Conservation (phyloP, 2,888 invertebrate genomes). For the Eurois occulta region DNA sequence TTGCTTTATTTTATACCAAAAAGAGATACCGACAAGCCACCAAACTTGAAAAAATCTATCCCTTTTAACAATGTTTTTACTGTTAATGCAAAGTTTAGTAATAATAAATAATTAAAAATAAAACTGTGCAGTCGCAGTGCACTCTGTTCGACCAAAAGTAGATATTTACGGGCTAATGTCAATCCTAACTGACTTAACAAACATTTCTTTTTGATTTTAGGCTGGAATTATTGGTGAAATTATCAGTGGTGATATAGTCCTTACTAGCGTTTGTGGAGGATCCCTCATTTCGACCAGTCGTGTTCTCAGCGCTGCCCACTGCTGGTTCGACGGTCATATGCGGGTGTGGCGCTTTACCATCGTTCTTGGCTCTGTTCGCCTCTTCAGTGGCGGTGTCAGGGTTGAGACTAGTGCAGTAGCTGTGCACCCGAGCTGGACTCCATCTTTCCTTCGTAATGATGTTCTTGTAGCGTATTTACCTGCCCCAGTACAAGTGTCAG, state of each 20-base stretch:
- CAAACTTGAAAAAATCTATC: not conserved
- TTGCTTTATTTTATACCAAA: not conserved
- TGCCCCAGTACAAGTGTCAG: slow-evolving; percentile 63
- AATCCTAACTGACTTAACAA: not conserved
- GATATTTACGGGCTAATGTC: not conserved
- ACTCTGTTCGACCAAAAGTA: not conserved
- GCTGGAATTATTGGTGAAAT: slow-evolving; percentile 40
- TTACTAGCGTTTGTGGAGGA: slow-evolving; percentile 74
- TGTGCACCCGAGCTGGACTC: slow-evolving; percentile 74
- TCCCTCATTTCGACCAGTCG: slow-evolving; percentile 64
- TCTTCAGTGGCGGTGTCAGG: slow-evolving; percentile 77
- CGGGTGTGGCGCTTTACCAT: slow-evolving; percentile 76
- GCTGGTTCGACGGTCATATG: slow-evolving; percentile 79
- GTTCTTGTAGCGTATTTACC: slow-evolving; percentile 76
- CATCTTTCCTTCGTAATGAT: slow-evolving; percentile 73
- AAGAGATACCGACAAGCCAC: not conserved
- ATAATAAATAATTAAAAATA: not conserved
- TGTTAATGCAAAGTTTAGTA: not conserved
- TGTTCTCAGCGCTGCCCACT: slow-evolving; percentile 81
- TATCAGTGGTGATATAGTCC: not conserved
- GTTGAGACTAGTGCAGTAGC: slow-evolving; percentile 70
- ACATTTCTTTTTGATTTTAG: not conserved
- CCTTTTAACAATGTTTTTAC: not conserved
- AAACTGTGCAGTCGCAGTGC: not conserved
- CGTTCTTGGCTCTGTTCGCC: slow-evolving; percentile 73